phyloP scores from a whole-genome alignment of 2,797 vertebrate species.

The Streptopelia turtur region DNA sequence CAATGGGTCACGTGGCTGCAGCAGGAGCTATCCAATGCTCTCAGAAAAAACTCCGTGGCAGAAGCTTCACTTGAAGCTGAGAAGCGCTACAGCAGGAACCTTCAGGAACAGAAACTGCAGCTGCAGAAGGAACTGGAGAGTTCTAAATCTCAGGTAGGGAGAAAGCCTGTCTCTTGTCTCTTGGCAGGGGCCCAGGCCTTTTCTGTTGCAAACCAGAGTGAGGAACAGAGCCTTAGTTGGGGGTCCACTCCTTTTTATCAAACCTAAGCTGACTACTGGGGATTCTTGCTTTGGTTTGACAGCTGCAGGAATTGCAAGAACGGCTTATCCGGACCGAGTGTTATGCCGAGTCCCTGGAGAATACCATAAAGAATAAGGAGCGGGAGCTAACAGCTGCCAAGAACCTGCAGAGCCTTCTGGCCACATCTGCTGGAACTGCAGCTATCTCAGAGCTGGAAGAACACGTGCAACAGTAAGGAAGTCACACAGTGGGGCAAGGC shows the following conservation, averaged over 20 bases:
- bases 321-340: slow-evolving; percentile 73
- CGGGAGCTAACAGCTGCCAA: slow-evolving; percentile 70
- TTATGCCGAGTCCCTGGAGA: slow-evolving; percentile 71
- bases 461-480: slow-evolving; percentile 78
- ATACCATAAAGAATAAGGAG: slow-evolving; percentile 77
- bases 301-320: slow-evolving; percentile 85
- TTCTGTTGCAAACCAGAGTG: background rate
- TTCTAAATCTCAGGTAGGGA: slow-evolving; percentile 80
- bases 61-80: slow-evolving; percentile 88
- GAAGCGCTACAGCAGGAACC: slow-evolving; percentile 82
- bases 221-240: background rate
- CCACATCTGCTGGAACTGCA: slow-evolving; percentile 49
- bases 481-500: background rate
- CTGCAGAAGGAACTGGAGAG: slow-evolving; percentile 83
- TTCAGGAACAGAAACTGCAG: slow-evolving; percentile 84
- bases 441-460: slow-evolving; percentile 82
- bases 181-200: background rate
- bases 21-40: slow-evolving; percentile 86
- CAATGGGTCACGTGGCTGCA: slow-evolving; percentile 81
- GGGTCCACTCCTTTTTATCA: background rate
- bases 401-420: slow-evolving; percentile 78
- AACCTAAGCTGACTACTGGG: background rate
- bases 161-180: background rate
- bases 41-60: slow-evolving; percentile 88
- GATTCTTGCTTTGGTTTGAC: slow-evolving; percentile 5